Conservation (phyloP, 2,797 vertebrate genomes). For the Sebastes kiyomatsui region DNA sequence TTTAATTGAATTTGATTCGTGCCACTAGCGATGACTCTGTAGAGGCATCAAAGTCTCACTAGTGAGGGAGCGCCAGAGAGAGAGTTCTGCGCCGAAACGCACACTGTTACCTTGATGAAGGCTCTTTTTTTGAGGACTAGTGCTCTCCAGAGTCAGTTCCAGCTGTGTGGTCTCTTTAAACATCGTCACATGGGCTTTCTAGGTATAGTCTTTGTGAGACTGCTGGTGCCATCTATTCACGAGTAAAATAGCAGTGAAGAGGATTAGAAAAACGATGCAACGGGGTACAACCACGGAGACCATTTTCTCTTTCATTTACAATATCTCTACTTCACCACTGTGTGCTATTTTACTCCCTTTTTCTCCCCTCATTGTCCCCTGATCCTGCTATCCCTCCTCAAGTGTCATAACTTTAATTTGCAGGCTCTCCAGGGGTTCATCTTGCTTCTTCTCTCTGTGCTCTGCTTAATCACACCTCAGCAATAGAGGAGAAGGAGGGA, state of each 20-base stretch:
- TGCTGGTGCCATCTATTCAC: background rate
- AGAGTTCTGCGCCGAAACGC: constrained; percentile 5
- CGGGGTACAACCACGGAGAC: background rate
- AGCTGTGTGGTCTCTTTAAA: constrained; percentile 26
- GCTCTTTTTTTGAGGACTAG: constrained; percentile 18
- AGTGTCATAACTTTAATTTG: constrained; percentile 77
- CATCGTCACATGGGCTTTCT: background rate
- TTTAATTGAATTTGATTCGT: constrained; percentile 83
- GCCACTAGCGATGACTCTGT: constrained; percentile 69
- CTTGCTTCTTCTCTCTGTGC: constrained; percentile 39
- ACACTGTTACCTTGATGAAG: constrained; percentile 38
- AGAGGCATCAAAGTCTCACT: constrained; percentile 69
- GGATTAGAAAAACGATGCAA: background rate
- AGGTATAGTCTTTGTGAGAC: background rate
- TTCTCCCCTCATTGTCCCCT: constrained; percentile 12
- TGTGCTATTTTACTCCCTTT: background rate
- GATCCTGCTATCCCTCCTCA: constrained; percentile 39
- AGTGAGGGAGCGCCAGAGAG: constrained; percentile 22
- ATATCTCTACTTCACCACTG: background rate
- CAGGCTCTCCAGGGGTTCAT: constrained; percentile 56
- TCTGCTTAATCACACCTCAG: constrained; percentile 61
- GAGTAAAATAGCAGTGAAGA: background rate
- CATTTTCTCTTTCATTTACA: constrained; percentile 7
- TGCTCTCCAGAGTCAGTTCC: constrained; percentile 15
- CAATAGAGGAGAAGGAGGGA: background rate